Percentiles rank a stretch among this genome's conserved stretches.
These are phyloP conservation scores for Radopholus similis DNA, from an alignment of 1,140 invertebrate species.

Conservation along the genomic window DNA sequence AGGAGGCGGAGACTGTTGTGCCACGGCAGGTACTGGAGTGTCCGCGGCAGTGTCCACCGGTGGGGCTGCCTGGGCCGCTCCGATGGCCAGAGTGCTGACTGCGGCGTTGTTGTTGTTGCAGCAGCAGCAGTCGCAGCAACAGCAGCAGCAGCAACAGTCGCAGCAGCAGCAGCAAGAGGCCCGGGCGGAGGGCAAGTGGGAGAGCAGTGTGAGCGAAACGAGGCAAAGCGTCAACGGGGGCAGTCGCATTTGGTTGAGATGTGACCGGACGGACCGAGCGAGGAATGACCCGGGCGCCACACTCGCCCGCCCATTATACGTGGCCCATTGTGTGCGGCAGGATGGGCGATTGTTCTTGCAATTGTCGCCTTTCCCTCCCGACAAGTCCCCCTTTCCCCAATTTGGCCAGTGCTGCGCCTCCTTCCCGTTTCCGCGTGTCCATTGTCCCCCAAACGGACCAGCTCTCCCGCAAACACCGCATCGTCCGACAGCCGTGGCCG, in stretches of 20 bases:
- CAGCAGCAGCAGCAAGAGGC: conserved; percentile 5
- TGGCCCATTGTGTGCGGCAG: too few species aligned
- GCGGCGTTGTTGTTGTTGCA: neutral
- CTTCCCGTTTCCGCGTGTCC: too few species aligned
- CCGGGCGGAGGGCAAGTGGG: neutral
- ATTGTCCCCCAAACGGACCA: too few species aligned
- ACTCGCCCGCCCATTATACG: neutral
- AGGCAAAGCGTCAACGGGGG: neutral
- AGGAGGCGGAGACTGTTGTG: neutral
- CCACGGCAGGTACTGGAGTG: neutral
- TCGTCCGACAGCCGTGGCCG: too few species aligned
- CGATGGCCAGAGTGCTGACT: neutral
- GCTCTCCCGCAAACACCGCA: too few species aligned
- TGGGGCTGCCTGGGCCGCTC: neutral
- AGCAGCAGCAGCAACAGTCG: conserved; percentile 8
- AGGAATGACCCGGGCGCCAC: too few species aligned
- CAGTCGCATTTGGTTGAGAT: neutral
- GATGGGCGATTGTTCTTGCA: too few species aligned
- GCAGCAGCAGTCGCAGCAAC: neutral
- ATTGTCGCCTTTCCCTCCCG: too few species aligned
- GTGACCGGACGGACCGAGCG: too few species aligned
- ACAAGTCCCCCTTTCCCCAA: too few species aligned
- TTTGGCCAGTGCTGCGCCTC: too few species aligned
- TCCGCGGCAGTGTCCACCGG: neutral
- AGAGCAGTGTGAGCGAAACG: neutral